Conservation (phyloP, 1,140 invertebrate genomes). For the Scaptodrosophila lebanonensis region DNA sequence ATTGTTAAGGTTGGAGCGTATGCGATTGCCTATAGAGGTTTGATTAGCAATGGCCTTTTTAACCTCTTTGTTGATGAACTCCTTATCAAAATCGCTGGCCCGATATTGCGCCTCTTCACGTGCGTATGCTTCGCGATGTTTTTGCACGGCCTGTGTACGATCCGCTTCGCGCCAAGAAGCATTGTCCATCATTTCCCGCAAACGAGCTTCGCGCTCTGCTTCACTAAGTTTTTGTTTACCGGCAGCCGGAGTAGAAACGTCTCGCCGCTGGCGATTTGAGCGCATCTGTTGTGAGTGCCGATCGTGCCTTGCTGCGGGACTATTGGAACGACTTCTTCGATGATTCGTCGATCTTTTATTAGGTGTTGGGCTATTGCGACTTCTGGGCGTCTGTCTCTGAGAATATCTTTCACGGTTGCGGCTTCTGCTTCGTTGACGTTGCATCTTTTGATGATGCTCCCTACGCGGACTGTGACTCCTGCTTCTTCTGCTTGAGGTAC, state of each 20-base stretch:
- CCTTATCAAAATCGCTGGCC: slow-evolving; percentile 76
- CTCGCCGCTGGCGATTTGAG: background rate
- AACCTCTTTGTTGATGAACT: slow-evolving; percentile 82
- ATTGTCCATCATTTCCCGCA: slow-evolving; percentile 90
- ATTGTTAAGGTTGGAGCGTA: slow-evolving; percentile 89
- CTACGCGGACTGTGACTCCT: slow-evolving; percentile 5
- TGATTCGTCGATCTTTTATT: background rate
- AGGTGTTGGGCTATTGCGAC: background rate
- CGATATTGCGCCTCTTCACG: slow-evolving; percentile 79
- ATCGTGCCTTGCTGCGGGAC: background rate
- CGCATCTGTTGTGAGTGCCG: too few species aligned
- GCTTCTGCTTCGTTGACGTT: background rate
- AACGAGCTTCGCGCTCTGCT: slow-evolving; percentile 83
- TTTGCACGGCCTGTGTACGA: slow-evolving; percentile 81
- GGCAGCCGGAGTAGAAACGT: background rate
- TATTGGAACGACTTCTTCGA: slow-evolving; percentile 4
- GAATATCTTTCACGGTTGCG: background rate
- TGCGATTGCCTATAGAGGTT: slow-evolving; percentile 84
- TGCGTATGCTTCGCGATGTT: slow-evolving; percentile 82
- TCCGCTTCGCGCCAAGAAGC: slow-evolving; percentile 85
- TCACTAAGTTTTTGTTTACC: slow-evolving; percentile 75
- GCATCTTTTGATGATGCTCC: background rate
- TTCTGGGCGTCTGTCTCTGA: background rate
- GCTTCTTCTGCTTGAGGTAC: background rate
- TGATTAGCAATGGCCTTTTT: slow-evolving; percentile 81